Conservation (phyloP, 2,113 vertebrate species). For the Garra rufa region DNA sequence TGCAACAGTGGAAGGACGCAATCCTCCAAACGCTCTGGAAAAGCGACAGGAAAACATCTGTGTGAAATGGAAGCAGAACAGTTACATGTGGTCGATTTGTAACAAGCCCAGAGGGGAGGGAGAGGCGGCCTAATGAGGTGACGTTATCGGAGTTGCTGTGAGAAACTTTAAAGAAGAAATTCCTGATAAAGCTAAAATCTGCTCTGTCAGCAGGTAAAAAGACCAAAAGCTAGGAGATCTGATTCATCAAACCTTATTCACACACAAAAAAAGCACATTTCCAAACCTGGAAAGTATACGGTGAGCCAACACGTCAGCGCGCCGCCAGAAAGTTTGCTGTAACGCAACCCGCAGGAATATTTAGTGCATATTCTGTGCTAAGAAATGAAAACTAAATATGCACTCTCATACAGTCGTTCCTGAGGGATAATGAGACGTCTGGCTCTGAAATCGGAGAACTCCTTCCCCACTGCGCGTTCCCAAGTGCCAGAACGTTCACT, state of each 20-base stretch:
- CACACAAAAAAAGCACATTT: slow-evolving; percentile 1
- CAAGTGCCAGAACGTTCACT: slow-evolving; percentile 79
- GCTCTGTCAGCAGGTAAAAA: slow-evolving; percentile 28
- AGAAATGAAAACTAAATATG: slow-evolving; percentile 71
- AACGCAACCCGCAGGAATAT: slow-evolving; percentile 55
- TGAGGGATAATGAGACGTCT: slow-evolving; percentile 68
- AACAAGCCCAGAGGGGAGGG: slow-evolving; percentile 59
- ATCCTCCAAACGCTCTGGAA: slow-evolving; percentile 9
- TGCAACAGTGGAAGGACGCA: neutral
- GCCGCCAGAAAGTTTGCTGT: slow-evolving; percentile 52
- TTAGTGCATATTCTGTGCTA: slow-evolving; percentile 63
- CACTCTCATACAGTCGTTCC: slow-evolving; percentile 64
- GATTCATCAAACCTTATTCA: neutral
- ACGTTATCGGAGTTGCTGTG: slow-evolving; percentile 38
- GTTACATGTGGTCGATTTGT: slow-evolving; percentile 65
- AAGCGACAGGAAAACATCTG: slow-evolving; percentile 50
- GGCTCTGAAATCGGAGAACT: slow-evolving; percentile 77
- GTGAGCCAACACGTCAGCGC: slow-evolving; percentile 26
- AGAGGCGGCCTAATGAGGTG: slow-evolving; percentile 48
- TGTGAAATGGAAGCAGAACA: slow-evolving; percentile 59
- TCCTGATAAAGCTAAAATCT: slow-evolving; percentile 33
- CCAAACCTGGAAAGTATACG: neutral
- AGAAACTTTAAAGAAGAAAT: slow-evolving; percentile 37
- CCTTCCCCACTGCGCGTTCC: slow-evolving; percentile 75
- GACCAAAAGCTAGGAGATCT: neutral